A percentile compares a stretch with the other conserved stretches of the same genome.
Conservation (phyloP, 2,113 vertebrate genomes). For the Tamias sibiricus region DNA sequence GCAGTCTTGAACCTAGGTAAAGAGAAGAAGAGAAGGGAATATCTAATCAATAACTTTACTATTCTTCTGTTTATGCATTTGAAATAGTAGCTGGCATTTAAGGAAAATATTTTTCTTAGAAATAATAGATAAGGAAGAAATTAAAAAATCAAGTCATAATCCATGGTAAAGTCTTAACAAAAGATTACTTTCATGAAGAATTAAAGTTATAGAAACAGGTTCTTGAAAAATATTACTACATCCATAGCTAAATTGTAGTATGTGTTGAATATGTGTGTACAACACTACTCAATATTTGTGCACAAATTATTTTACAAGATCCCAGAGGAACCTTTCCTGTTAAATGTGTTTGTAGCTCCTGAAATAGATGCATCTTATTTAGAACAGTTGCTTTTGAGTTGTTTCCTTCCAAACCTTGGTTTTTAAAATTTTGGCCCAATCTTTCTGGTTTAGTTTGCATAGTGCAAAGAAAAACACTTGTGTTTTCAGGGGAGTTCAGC, state of each 20-base stretch:
- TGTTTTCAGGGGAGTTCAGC: not conserved
- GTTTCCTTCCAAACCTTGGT: not conserved
- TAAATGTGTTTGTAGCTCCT: not conserved
- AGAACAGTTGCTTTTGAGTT: not conserved
- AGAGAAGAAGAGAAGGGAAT: not conserved
- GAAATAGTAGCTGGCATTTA: not conserved
- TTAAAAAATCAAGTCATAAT: not conserved
- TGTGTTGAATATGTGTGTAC: not conserved
- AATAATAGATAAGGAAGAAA: not conserved
- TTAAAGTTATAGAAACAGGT: not conserved
- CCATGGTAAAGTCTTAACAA: not conserved
- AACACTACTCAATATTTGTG: not conserved
- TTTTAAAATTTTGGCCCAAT: not conserved
- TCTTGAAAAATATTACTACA: not conserved
- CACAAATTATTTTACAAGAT: conserved; percentile 1
- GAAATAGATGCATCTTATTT: conserved; percentile 27
- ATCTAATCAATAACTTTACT: conserved; percentile 18
- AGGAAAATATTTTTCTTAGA: conserved; percentile 3
- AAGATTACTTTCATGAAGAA: conserved; percentile 30
- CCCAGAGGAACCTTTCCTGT: not conserved
- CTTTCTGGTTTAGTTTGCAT: not conserved
- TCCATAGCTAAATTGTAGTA: not conserved
- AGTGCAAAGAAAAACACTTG: not conserved
- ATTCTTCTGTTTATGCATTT: conserved; percentile 38
- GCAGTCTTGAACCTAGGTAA: not conserved